Evolutionary conservation across 2,888 invertebrate genomes (phyloP), one percentile per base, ranked within the genome.

Genomic region (Azorinus chamasolen): DNA sequence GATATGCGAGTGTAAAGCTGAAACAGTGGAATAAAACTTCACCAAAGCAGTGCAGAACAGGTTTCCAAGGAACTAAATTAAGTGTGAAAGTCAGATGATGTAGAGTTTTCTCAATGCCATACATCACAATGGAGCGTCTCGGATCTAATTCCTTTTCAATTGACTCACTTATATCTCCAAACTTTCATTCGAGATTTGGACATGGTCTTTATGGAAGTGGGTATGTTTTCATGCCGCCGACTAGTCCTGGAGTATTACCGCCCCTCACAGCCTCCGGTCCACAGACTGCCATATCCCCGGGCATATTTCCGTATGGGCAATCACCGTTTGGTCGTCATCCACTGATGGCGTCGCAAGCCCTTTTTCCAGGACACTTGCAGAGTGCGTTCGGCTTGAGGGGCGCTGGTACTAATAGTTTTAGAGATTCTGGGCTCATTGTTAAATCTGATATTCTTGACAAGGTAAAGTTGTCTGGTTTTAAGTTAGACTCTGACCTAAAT

Each of bases 121-220:
- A 41, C 16, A 37, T 39, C 41, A 75, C 57, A 43, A 86, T 86
- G 87, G 84, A 78, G 51, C 77, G 83, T n/a, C 79, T 84, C 8
- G 83, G 86, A 20, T 70, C 73, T 41, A 83, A 77, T 39, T 82
- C 88, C 22, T 88, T 88, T 80, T 86, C 88, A 5, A 88, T 88
- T 53, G 88, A 88, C 25, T 86, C 87, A 4, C 62, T 88, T 10
- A 88, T 88, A 62, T 83, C 87, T 16, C 83, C 87, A 20, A 54
- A 81, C 16, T 65, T 79, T 18, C 55, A 73, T 16, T 74, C 84
- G 0, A 63, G 87, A 22, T 79, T 83, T 16, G 84, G 85, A 54
- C 84, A 84, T 20, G 79, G 86, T 64, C 69, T 83, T 46, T 84
- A 85, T 57, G 83, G 83, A 39, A 65, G 20, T 54, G 81, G 84